Evolutionary conservation across 2,797 vertebrate species (phyloP).

Genomic region (Neosilurus hyrtlii): DNA sequence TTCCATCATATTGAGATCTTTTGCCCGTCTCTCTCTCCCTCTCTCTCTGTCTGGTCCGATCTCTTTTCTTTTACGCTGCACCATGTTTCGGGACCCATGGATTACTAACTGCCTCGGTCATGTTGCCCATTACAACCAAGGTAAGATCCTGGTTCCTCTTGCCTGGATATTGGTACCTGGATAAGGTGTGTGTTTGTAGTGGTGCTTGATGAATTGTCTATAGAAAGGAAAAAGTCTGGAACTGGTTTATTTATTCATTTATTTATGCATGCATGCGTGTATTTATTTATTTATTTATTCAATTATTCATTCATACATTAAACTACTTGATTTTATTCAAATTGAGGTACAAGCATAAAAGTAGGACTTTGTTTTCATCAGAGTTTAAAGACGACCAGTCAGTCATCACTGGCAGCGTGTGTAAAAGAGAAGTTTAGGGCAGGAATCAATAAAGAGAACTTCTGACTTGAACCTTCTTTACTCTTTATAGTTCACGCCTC

Average conservation of each 20-base stretch:
- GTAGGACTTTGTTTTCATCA: neutral
- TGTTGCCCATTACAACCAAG: slow-evolving; percentile 79
- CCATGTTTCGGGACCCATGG: slow-evolving; percentile 91
- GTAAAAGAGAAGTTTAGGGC: neutral
- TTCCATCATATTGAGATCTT: slow-evolving; percentile 37
- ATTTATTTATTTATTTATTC: too few species aligned
- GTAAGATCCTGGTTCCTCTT: slow-evolving; percentile 65
- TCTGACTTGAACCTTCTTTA: neutral
- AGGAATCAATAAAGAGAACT: neutral
- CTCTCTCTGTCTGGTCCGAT: slow-evolving; percentile 31
- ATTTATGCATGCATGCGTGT: too few species aligned
- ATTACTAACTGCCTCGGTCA: slow-evolving; percentile 83
- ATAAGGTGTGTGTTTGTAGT: slow-evolving; percentile 13
- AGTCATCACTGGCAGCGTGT: neutral
- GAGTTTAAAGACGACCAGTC: neutral
- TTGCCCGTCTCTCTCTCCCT: slow-evolving; percentile 43
- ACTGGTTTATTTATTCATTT: too few species aligned
- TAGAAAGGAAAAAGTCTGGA: neutral
- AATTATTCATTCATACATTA: too few species aligned
- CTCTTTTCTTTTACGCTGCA: slow-evolving; percentile 53
- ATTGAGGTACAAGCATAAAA: neutral
- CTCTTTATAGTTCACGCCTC: neutral
- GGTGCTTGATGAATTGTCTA: neutral
- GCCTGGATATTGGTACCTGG: neutral
- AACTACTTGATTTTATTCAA: neutral